Evolutionary conservation across 2,888 invertebrate species (phyloP), one percentile per base, ranked within the genome.

Genomic region (Microchrysa polita): DNA sequence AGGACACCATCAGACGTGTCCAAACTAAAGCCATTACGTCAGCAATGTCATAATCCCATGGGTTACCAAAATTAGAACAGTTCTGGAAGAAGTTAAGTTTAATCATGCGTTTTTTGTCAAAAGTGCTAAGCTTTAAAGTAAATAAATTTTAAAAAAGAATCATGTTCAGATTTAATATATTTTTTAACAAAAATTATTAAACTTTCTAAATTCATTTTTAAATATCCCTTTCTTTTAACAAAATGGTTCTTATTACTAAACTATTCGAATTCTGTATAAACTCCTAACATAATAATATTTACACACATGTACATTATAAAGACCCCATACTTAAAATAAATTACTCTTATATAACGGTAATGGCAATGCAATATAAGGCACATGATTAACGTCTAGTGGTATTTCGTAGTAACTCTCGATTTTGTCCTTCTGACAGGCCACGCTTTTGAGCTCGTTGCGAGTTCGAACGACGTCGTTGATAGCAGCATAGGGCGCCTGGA

Each of bases 391-490:
- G 22, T 22, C 27, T 67, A 67, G 55, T 69, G 34, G 69, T 18
- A 69, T 57, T 57, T 57, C 42, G 16, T 40, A 69, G 27, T 23
- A 69, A 48, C 57, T 69, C 69, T 40, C 40, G 34, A 57, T 69
- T 57, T 20, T 18, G 40, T 2, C 14, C 57, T 34, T 16, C 20
- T 14, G 7, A 7, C 2, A 10, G 20, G 12, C 9, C n/a, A n/a
- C 40, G 55, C 18, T 20, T 7, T 20, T 55, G 69, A 55, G 42
- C 12, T 20, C 69, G n/a, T 1, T 18, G 27, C 5, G 44, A 7
- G n/a, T 48, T 65, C 42, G 48, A 27, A 12, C 18, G 52, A 16
- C 40, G 22, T 16, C 55, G 20, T 53, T 67, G 53, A 44, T 40
- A 67, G 27, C 53, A 67, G 16, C 53, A 67, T 18, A 53, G 40